phyloP scores from a whole-genome alignment of 2,888 invertebrate species.

The Hofmannophila pseudospretella region DNA sequence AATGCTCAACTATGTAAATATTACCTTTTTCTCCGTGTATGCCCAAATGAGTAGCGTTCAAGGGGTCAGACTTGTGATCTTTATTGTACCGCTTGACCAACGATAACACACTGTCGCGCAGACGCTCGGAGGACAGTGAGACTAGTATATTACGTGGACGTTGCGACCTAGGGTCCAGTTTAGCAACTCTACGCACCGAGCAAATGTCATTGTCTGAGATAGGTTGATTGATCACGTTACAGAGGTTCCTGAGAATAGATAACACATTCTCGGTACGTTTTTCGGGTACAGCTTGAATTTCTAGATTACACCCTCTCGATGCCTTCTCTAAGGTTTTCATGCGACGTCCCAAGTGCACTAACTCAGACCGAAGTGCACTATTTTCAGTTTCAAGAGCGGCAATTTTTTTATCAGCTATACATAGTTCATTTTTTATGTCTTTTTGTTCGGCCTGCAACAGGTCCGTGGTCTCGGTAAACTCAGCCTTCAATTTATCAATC shows the following conservation, averaged over 20 bases:
- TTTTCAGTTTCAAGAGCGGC: slow-evolving; percentile 3
- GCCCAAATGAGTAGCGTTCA: slow-evolving; percentile 9
- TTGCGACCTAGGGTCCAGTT: slow-evolving; percentile 7
- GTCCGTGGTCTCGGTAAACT: slow-evolving; percentile 8
- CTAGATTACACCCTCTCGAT: slow-evolving; percentile 11
- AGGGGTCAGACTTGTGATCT: slow-evolving; percentile 1
- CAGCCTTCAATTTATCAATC: slow-evolving; percentile 1
- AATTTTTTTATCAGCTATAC: slow-evolving; percentile 5
- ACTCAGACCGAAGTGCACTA: slow-evolving; percentile 2
- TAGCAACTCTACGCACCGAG: slow-evolving; percentile 13
- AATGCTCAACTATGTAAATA: slow-evolving; percentile 13
- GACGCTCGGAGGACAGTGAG: slow-evolving; percentile 7
- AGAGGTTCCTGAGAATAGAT: slow-evolving; percentile 5
- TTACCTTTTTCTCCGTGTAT: slow-evolving; percentile 6
- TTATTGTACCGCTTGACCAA: slow-evolving; percentile 14
- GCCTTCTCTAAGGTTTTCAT: slow-evolving; percentile 10
- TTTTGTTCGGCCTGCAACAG: slow-evolving; percentile 6
- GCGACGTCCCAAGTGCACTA: slow-evolving; percentile 1
- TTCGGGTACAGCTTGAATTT: slow-evolving; percentile 14
- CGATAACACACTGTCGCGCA: slow-evolving; percentile 16
- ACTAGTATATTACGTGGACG: slow-evolving; percentile 12
- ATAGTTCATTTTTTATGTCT: slow-evolving; percentile 1
- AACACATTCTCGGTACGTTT: slow-evolving; percentile 5
- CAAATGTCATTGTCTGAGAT: slow-evolving; percentile 1
- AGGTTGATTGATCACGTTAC: no score